Evolutionary conservation across 2,113 vertebrate genomes (phyloP), one percentile per base, ranked within the genome.

Genomic region (Cavia aperea): DNA sequence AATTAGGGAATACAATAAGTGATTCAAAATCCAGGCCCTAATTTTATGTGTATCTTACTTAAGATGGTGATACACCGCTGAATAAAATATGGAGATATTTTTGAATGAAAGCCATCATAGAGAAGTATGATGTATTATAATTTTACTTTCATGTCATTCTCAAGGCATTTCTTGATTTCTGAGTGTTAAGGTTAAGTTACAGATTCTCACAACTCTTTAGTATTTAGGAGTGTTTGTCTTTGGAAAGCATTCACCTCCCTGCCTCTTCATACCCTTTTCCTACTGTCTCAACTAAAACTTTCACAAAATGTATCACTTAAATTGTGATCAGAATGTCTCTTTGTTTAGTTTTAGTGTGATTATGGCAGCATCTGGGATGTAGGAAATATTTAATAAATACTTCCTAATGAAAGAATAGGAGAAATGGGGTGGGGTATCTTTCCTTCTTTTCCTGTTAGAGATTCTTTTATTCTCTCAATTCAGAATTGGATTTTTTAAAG

Each of bases 161-260:
- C 36, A 62, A 94, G 39, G 33, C 9, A 77, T 39, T 95, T 93
- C 87, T 46, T 93, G 62, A 19, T 73, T 88, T 87, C 77, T 92
- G 36, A 79, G 18, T 54, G 14, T 60, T 15, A 62, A 87, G 65
- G 51, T 58, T 93, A 88, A 84, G 51, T 62, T 81, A 60, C 65
- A 63, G 77, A 63, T 12, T 65, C 79, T 36, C 4, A 36, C 18
- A 31, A 7, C 12, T 3, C 54, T 56, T 91, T 86, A 84, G 10
- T 65, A 62, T 72, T 19, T 92, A 60, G 75, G 46, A 51, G 51
- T 87, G 51, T 83, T 91, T 60, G 82, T 92, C 33, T n/a, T 72
- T 86, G 83, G 51, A 86, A 92, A 94, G 29, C 36, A 7, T 81
- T 92, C 10, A 82, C 60, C 23, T 58, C 26, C 36, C 39, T 77